phyloP scores from a whole-genome alignment of 2,797 vertebrate species.

The Gephyroberyx darwinii region DNA sequence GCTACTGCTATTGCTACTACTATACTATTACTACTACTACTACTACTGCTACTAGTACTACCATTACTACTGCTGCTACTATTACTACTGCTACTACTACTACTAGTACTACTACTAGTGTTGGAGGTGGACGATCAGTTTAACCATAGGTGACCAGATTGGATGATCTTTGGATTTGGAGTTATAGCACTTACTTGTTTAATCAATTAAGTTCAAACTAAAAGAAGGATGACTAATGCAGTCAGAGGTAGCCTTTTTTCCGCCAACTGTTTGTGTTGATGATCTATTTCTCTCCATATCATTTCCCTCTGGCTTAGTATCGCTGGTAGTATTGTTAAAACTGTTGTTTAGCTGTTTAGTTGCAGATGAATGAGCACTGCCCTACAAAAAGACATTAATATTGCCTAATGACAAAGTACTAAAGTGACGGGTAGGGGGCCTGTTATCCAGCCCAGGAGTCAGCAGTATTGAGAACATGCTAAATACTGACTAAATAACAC shows the following conservation, averaged over 20 bases:
- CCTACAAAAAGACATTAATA: conserved; percentile 29
- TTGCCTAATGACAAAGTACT: conserved; percentile 42
- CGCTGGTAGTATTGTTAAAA: conserved; percentile 42
- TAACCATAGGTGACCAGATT: background rate
- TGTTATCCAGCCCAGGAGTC: conserved; percentile 7
- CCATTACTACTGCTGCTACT: too few relatives aligned
- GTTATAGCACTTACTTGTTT: conserved; percentile 18
- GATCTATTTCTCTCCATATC: conserved; percentile 56
- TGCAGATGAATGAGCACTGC: conserved; percentile 36
- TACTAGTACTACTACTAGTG: too few relatives aligned
- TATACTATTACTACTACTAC: too few relatives aligned
- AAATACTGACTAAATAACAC: conserved; percentile 19
- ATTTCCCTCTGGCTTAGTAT: conserved; percentile 37
- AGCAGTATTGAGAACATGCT: conserved; percentile 25
- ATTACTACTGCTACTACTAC: too few relatives aligned
- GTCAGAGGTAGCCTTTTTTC: background rate
- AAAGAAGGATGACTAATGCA: too few relatives aligned
- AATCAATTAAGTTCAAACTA: conserved; percentile 9
- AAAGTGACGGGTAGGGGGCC: conserved; percentile 7
- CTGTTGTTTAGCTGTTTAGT: conserved; percentile 20
- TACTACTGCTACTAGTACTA: too few relatives aligned
- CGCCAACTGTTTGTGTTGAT: conserved; percentile 43
- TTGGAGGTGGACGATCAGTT: background rate
- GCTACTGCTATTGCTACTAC: too few relatives aligned
- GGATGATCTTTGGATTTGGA: background rate